Conservation (phyloP, 1,140 invertebrate genomes). For the Cecropterus lyciades region DNA sequence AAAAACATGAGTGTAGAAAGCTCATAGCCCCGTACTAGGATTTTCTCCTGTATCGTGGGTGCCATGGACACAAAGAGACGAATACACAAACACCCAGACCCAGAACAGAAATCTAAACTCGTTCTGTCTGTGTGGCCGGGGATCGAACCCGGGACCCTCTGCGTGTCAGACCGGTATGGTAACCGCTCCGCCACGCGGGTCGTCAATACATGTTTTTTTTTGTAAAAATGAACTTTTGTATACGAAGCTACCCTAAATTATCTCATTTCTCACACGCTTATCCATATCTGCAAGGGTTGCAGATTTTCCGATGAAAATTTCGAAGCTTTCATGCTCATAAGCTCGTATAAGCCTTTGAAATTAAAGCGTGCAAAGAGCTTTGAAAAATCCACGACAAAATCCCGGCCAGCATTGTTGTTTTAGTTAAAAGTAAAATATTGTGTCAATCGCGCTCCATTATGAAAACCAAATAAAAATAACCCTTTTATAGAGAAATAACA, state of each 20-base stretch:
- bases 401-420: background rate
- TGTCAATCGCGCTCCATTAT: background rate
- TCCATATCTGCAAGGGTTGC: background rate
- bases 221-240: no score
- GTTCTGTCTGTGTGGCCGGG: no score
- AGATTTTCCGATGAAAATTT: constrained; percentile 1
- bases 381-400: constrained; percentile 1
- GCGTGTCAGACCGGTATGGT: no score
- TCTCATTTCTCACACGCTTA: background rate
- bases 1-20: no score
- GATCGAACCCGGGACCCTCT: no score
- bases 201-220: no score
- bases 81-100: no score
- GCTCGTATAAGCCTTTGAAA: background rate
- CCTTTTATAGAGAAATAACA: background rate
- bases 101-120: no score
- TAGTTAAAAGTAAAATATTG: background rate
- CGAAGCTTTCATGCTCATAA: background rate
- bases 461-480: background rate
- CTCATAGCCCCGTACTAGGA: no score
- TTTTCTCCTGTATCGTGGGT: no score
- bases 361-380: background rate
- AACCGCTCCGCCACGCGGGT: no score
- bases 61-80: no score
- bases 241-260: background rate